These are phyloP conservation scores for Pseudolycoriella hygida DNA, from an alignment of 2,888 invertebrate species.

Conservation along the genomic window DNA sequence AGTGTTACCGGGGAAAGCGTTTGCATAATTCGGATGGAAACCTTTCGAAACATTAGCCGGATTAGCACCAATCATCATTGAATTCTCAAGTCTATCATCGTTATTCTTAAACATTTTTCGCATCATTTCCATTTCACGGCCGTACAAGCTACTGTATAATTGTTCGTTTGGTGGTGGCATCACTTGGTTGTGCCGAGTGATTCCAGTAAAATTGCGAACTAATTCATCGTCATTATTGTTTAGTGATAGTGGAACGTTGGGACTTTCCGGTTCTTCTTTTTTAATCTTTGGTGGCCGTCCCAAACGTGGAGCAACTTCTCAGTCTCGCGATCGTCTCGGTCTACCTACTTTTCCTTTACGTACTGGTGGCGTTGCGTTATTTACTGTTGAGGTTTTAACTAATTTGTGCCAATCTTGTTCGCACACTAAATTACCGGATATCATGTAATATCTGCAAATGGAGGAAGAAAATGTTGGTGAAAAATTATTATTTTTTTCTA, in stretches of 20 bases:
- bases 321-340: slow-evolving; percentile 78
- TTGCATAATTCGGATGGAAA: neutral
- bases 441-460: slow-evolving; percentile 58
- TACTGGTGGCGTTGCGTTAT: slow-evolving; percentile 44
- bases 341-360: slow-evolving; percentile 74
- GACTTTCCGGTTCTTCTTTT: slow-evolving; percentile 12
- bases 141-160: slow-evolving; percentile 8
- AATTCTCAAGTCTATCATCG: neutral
- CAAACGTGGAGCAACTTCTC: slow-evolving; percentile 33
- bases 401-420: slow-evolving; percentile 93
- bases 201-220: neutral
- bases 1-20: neutral
- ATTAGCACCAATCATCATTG: slow-evolving; percentile 1
- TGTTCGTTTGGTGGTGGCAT: slow-evolving; percentile 5
- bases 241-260: slow-evolving; percentile 2
- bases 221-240: neutral
- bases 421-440: slow-evolving; percentile 80
- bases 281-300: slow-evolving; percentile 17
- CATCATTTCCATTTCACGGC: slow-evolving; percentile 10
- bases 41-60: neutral
- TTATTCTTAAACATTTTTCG: slow-evolving; percentile 8
- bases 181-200: neutral
- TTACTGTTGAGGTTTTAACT: slow-evolving; percentile 52
- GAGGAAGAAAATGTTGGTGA: slow-evolving; percentile 2
- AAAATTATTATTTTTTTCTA: slow-evolving; percentile 5